Conservation (phyloP, 2,888 invertebrate genomes). For the Poecilobothrus nobilitatus region DNA sequence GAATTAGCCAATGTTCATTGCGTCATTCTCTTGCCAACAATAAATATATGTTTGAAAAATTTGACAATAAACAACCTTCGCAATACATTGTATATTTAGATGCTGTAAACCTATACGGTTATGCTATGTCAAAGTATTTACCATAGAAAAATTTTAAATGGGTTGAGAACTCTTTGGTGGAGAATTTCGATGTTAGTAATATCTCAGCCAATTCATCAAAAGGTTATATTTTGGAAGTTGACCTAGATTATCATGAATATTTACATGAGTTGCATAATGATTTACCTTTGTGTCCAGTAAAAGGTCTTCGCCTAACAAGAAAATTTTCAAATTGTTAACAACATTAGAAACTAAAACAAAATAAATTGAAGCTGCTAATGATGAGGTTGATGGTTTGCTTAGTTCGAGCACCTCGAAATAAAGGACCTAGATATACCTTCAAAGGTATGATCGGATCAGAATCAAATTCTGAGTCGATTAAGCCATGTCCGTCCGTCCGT, state of each 20-base stretch:
- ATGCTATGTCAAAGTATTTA: conserved; percentile 23
- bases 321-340: conserved; percentile 25
- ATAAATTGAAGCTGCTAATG: too few species aligned
- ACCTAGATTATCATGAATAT: conserved; percentile 20
- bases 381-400: too few species aligned
- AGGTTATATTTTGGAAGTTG: conserved; percentile 31
- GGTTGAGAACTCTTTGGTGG: conserved; percentile 10
- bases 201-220: conserved; percentile 17
- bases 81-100: conserved; percentile 20
- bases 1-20: conserved; percentile 10
- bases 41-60: conserved; percentile 12
- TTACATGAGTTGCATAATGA: conserved; percentile 31
- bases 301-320: conserved; percentile 21
- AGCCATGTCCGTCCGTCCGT: too few species aligned
- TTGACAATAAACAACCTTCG: not conserved
- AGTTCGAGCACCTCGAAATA: too few species aligned
- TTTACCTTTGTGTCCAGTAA: conserved; percentile 28
- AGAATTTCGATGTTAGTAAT: conserved; percentile 18
- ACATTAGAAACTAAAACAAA: conserved; percentile 25
- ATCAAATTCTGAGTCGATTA: too few species aligned
- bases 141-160: conserved; percentile 23
- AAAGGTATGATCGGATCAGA: too few species aligned
- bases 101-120: conserved; percentile 22
- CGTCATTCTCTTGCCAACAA: conserved; percentile 13
- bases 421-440: too few species aligned